Base-by-base conservation (phyloP, 2,888 invertebrate genomes). In the Theretra japonica region DNA sequence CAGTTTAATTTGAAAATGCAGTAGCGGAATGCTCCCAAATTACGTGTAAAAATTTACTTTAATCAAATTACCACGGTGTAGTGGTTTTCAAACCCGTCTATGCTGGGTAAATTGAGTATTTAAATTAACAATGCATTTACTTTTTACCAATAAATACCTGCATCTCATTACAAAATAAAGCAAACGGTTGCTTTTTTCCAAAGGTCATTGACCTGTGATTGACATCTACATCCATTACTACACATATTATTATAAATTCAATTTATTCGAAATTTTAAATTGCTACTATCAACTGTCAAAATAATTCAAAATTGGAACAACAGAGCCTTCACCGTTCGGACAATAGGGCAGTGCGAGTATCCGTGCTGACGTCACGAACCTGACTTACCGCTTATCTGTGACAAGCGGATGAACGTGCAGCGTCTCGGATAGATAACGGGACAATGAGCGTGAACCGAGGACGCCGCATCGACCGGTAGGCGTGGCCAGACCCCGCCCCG, bases 391-490 rank as follows among this genome's bases (percentile, higher is more conserved):
- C 84, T 91, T 91, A 90, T 91, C 90, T 88, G 83, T 85, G 87
- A 86, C 88, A 86, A 84, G 83, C 86, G 92, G 93, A 93, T 94
- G 92, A 92, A 90, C 89, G 90, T 83, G 84, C 85, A 83, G 80
- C 89, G 88, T 88, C 90, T 89, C 89, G 85, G 90, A 89, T 90
- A 93, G 94, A 93, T 94, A 94, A 90, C 92, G 89, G 90, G 82
- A 89, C 91, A 91, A 90, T 91, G 90, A 86, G 86, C 78, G 82
- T 80, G 77, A 76, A 82, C 82, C 86, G 86, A 88, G 84, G 83
- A 80, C 78, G 79, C 89, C 83, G 86, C 91, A 93, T 93, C 93
- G 93, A 93, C 92, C 93, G 93, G 91, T 90, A 85, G 93, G 93
- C 93, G 93, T 92, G 93, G 89, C 88, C 79, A 77, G 88, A 87